A percentile compares a stretch with the other conserved stretches of the same genome.
phyloP scores from a whole-genome alignment of 2,113 vertebrate species.

The Cyanoderma ruficeps region DNA sequence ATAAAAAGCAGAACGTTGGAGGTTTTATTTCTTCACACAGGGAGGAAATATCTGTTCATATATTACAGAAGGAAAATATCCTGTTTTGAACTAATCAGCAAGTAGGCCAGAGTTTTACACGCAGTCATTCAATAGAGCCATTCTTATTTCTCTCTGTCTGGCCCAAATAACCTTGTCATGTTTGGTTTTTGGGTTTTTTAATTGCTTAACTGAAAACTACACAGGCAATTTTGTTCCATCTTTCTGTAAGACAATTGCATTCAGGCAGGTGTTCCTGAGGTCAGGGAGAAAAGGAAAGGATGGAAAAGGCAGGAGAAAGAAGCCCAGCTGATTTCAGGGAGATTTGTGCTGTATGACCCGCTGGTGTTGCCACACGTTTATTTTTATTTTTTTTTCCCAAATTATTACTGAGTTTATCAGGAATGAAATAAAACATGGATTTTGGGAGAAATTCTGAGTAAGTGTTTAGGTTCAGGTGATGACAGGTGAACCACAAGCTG shows the following conservation, averaged over 20 bases:
- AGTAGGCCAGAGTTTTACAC: not conserved
- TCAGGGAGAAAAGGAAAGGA: not conserved
- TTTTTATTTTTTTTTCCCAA: not conserved
- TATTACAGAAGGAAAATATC: constrained; percentile 32
- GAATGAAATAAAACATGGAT: not conserved
- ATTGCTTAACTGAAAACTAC: not conserved
- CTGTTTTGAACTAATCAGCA: constrained; percentile 44
- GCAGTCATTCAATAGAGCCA: not conserved
- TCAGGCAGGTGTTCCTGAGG: not conserved
- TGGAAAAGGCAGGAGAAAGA: not conserved
- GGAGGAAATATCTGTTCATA: constrained; percentile 40
- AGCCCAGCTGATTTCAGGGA: not conserved
- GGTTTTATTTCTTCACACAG: constrained; percentile 25
- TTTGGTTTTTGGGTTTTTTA: not conserved
- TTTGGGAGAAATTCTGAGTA: not conserved
- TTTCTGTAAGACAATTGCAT: not conserved
- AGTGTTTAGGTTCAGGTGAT: not conserved
- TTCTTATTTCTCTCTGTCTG: not conserved
- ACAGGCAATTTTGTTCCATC: not conserved
- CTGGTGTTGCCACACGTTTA: not conserved
- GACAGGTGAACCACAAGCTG: not conserved
- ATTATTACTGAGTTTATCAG: not conserved
- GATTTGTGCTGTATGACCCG: not conserved
- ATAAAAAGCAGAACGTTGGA: constrained; percentile 45
- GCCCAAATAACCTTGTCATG: not conserved